Evolutionary conservation across 2,113 vertebrate species (phyloP).

Genomic region (Tragulus kanchil): DNA sequence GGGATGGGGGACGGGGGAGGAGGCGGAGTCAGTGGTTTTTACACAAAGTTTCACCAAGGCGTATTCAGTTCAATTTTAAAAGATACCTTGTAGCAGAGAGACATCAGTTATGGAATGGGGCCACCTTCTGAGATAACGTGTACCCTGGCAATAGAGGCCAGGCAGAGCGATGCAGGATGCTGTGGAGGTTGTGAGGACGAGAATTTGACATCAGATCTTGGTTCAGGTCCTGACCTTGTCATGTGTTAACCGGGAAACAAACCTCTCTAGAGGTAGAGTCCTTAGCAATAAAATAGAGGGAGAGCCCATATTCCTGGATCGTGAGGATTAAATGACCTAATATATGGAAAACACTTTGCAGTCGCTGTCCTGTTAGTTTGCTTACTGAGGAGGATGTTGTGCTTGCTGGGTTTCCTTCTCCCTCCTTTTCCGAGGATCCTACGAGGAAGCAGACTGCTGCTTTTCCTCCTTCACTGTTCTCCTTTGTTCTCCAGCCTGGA

Average conservation of each 20-base stretch:
- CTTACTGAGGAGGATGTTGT: not conserved
- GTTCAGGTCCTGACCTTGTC: not conserved
- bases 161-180: not conserved
- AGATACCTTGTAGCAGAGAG: not conserved
- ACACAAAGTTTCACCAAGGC: not conserved
- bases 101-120: not conserved
- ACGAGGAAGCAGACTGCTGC: not conserved
- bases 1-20: not conserved
- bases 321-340: not conserved
- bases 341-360: not conserved
- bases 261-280: not conserved
- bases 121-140: not conserved
- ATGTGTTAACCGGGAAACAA: not conserved
- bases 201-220: not conserved
- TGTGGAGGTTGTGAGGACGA: not conserved
- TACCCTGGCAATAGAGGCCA: not conserved
- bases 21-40: not conserved
- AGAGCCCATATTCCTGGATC: not conserved
- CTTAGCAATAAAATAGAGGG: not conserved
- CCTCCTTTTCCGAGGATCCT: not conserved
- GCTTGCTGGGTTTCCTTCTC: not conserved
- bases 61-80: not conserved
- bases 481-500: slow-evolving; percentile 8
- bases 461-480: not conserved
- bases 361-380: not conserved